These are phyloP conservation scores for Plutomurus gul DNA, from an alignment of 1,140 invertebrate genomes.

Conservation along the genomic window DNA sequence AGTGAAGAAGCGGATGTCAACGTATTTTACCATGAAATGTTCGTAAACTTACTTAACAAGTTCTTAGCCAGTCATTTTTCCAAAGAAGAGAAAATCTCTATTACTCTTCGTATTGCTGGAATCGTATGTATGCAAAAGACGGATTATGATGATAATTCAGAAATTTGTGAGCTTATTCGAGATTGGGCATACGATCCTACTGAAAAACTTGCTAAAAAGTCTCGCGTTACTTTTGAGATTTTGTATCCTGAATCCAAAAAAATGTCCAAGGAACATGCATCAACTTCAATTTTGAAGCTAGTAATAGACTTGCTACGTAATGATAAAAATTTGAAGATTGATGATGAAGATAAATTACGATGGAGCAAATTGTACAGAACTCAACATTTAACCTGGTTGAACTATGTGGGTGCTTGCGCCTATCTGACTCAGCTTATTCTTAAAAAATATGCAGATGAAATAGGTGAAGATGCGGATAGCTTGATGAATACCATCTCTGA, in stretches of 20 bases:
- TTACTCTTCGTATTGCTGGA: conserved; percentile 4
- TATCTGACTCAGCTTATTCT: conserved; percentile 29
- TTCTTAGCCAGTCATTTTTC: not conserved
- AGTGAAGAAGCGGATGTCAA: not conserved
- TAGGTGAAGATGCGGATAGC: not conserved
- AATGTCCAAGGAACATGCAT: not conserved
- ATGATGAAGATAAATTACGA: not conserved
- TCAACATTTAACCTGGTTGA: not conserved
- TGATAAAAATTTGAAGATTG: not conserved
- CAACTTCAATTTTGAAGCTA: not conserved
- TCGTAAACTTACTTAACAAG: not conserved
- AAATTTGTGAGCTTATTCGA: not conserved
- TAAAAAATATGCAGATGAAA: not conserved
- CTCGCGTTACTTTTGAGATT: not conserved
- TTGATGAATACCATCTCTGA: not conserved
- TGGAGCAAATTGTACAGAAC: not conserved
- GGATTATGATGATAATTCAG: not conserved
- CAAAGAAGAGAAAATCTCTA: not conserved
- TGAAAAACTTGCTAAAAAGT: not conserved
- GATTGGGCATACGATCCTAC: not conserved
- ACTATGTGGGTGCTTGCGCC: conserved; percentile 30
- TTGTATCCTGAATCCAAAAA: not conserved
- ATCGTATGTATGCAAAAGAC: not conserved
- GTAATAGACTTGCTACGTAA: not conserved
- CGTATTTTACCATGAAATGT: not conserved